Base-by-base conservation (phyloP, 2,888 invertebrate genomes). In the Ormia ochracea region DNA sequence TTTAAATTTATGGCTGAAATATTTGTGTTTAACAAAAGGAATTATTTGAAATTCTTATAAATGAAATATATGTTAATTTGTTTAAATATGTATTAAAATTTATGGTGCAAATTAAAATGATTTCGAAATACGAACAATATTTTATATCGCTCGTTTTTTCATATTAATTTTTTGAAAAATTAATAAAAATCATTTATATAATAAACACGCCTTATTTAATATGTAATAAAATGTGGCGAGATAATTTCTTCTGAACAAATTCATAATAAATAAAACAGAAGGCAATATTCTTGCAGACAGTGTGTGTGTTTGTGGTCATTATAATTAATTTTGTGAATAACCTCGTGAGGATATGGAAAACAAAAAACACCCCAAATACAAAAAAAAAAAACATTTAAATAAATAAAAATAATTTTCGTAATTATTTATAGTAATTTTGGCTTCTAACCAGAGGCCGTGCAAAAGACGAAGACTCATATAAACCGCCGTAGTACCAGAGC, bases 41-140 rank as follows among this genome's bases (percentile, higher is more conserved):
- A 72, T 72, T 65, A 50, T 77, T 65, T 72, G 23, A 48, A 72
- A 58, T 28, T 77, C 58, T 58, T 58, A 10, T 72, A 72, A 74
- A 77, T 77, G 68, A 76, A 76, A 76, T 54, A 72, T 77, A 72
- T 77, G 77, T 77, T 77, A 70, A 77, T 77, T 77, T 77, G 72
- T 65, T 72, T 65, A 63, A 63, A 63, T 72, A 52, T 50, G 10
- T 36, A 26, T 56, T 38, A 7, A 28, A 76, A 76, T 76, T 76
- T 69, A 76, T 76, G 75, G 19, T 45, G 36, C 54, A 76, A 76
- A 76, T 76, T 76, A 61, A 76, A 76, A 69, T 76, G 52, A 69
- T 76, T 76, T 69, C 66, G 52, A 76, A 76, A 76, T 76, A 38
- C 56, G 58, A 23, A 48, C 56, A 31, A 74, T 43, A 74, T 58